Evolutionary conservation across 2,797 vertebrate genomes (phyloP), one percentile per base, ranked within the genome.

Genomic region (Sciaenops ocellatus): DNA sequence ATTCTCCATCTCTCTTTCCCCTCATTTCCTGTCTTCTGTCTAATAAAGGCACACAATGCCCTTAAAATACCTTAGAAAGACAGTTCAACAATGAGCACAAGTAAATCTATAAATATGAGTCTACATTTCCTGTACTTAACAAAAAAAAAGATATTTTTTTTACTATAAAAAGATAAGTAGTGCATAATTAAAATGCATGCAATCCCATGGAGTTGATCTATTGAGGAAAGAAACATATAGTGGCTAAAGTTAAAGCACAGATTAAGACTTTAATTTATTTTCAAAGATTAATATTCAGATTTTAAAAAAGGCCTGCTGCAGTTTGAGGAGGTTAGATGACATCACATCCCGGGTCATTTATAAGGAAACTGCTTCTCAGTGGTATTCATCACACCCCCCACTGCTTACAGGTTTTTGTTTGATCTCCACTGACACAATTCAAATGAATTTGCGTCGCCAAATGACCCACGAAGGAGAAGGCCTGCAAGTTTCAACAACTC

Each of bases 11-110:
- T 65, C 42, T 76, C 68, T 57, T 57, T 57, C 48, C 54, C 30
- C 67, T 78, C 59, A 81, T 81, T 81, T 83, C 78, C 81, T 79
- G 78, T 69, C 52, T 64, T 76, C 76, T 24, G 55, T 73, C 72
- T 76, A 78, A 80, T 75, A 72, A 73, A 73, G 59, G 67, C 55
- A 57, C 50, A 86, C 78, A 84, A 81, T 81, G 51, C 41, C 42
- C 34, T 72, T 15, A 73, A 61, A 77, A 52, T n/a, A 57, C 24
- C 42, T 55, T 60, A 38, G 62, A 65, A 61, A 69, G 57, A 63
- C 66, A 52, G 20, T 24, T 13, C 42, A 72, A 72, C 68, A 56
- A 54, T 42, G 26, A 20, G 5, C 68, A 73, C 54, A 68, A 68
- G 26, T 16, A 44, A 16, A 20, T 44, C 61, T 75, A 72, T 63